Conservation (phyloP, 2,113 vertebrate genomes). For the Rhizomys pruinosus region DNA sequence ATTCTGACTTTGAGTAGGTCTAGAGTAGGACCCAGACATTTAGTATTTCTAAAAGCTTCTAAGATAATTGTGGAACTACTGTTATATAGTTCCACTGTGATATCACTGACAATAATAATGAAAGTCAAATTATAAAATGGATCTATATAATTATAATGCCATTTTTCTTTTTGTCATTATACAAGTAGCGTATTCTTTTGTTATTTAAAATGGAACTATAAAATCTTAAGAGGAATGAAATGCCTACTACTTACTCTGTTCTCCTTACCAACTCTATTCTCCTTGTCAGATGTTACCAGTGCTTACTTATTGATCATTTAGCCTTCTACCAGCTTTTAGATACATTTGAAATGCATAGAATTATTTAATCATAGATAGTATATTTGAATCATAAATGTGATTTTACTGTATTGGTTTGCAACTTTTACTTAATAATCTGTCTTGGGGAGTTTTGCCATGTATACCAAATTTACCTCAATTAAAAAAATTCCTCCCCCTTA, state of each 20-base stretch:
- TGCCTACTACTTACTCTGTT: no score
- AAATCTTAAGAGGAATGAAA: neutral
- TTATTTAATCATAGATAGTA: neutral
- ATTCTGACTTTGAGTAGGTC: conserved; percentile 29
- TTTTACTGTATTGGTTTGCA: neutral
- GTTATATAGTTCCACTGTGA: neutral
- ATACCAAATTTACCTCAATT: neutral
- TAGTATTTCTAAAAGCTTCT: neutral
- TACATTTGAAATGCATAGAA: neutral
- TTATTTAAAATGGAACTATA: conserved; percentile 2
- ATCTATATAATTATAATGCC: neutral
- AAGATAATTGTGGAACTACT: neutral
- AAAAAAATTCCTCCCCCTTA: neutral
- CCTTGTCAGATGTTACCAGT: neutral
- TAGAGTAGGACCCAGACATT: neutral
- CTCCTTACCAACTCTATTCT: neutral
- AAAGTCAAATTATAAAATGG: conserved; percentile 8
- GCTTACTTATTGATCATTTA: neutral
- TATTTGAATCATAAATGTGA: conserved; percentile 6
- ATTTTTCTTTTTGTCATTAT: neutral
- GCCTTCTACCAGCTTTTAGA: neutral
- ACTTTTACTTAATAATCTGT: conserved; percentile 6
- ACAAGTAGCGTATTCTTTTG: neutral
- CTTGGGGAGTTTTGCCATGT: neutral
- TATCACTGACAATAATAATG: neutral